phyloP scores from a whole-genome alignment of 2,113 vertebrate genomes.

The Centrocercus urophasianus region DNA sequence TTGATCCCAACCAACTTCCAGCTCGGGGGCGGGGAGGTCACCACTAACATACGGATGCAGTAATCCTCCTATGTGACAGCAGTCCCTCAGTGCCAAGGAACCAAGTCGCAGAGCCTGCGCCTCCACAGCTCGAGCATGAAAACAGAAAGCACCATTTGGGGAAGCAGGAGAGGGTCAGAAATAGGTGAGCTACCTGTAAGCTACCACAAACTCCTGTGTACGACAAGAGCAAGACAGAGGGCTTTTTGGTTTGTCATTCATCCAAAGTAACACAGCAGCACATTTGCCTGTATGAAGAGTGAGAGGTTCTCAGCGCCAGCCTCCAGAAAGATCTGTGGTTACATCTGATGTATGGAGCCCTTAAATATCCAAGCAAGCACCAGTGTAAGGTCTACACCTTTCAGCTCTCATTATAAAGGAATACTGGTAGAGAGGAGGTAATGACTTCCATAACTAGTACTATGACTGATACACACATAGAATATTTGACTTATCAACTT shows the following conservation, averaged over 20 bases:
- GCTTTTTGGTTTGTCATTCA: not conserved
- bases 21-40: not conserved
- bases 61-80: not conserved
- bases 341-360: not conserved
- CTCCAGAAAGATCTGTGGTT: not conserved
- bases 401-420: not conserved
- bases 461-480: not conserved
- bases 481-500: not conserved
- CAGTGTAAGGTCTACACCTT: not conserved
- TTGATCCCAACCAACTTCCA: not conserved
- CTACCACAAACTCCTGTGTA: fast-evolving
- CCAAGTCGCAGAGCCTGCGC: not conserved
- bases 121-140: not conserved
- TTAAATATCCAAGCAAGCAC: not conserved
- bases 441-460: not conserved
- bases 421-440: not conserved
- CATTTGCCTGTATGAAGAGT: not conserved
- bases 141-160: not conserved
- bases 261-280: fast-evolving
- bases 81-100: not conserved
- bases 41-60: not conserved
- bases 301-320: not conserved
- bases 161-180: fast-evolving
- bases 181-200: fast-evolving
- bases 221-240: fast-evolving